Conservation (phyloP, 2,888 invertebrate species). For the Rugalucina vietnamica region DNA sequence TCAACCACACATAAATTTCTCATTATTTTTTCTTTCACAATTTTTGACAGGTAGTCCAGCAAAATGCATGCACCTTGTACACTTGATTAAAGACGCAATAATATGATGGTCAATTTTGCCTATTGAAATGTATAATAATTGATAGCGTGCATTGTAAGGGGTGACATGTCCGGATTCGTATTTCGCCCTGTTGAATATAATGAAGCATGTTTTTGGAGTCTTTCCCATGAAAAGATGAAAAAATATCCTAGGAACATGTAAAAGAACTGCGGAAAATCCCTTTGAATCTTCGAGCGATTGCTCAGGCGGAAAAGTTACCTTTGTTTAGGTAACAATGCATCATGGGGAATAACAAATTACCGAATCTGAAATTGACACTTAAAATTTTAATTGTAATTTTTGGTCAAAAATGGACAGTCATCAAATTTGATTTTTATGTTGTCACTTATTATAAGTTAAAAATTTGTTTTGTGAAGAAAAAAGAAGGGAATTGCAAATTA, state of each 20-base stretch:
- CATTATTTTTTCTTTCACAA: background rate
- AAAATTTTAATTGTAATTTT: background rate
- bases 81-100: background rate
- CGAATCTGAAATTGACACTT: background rate
- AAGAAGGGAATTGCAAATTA: too few relatives aligned
- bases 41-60: background rate
- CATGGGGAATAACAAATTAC: slow-evolving; percentile 12
- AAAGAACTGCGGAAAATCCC: background rate
- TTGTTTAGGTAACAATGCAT: slow-evolving; percentile 17
- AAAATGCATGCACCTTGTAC: background rate
- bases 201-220: background rate
- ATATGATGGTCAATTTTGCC: background rate
- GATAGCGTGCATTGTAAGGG: background rate
- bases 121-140: slow-evolving; percentile 2
- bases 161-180: background rate
- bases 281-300: background rate
- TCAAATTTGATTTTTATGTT: too few relatives aligned
- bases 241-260: background rate
- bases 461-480: too few relatives aligned
- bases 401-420: too few relatives aligned
- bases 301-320: slow-evolving; percentile 3
- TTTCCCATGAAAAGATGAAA: background rate
- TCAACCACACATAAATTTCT: slow-evolving; percentile 2
- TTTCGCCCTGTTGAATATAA: slow-evolving; percentile 1
- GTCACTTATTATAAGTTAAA: too few relatives aligned